Conservation (phyloP, 2,797 vertebrate species). For the Dipus sagitta region DNA sequence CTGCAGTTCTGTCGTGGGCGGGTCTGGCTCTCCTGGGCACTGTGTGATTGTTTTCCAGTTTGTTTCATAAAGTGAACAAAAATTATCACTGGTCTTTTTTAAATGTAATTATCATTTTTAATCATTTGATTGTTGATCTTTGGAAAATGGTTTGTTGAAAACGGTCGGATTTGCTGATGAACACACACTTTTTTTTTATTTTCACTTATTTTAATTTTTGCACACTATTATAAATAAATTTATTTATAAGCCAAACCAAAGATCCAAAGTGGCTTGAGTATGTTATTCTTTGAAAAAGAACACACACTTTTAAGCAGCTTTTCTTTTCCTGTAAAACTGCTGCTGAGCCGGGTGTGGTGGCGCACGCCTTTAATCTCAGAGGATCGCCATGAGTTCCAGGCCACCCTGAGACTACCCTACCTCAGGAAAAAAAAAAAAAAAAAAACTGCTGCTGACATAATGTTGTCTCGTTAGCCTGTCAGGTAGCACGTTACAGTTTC, state of each 20-base stretch:
- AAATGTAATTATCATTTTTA: slow-evolving; percentile 11
- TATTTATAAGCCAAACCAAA: background rate
- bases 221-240: background rate
- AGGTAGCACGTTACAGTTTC: background rate
- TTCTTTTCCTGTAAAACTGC: slow-evolving; percentile 16
- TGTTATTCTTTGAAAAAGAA: background rate
- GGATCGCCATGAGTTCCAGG: too few relatives aligned
- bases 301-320: background rate
- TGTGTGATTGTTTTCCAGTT: background rate
- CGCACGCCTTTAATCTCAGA: too few relatives aligned
- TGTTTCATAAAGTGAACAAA: slow-evolving; percentile 53
- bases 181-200: slow-evolving; percentile 16
- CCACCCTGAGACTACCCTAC: too few relatives aligned
- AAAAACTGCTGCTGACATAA: background rate
- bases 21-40: background rate
- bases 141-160: slow-evolving; percentile 18
- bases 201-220: background rate
- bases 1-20: background rate
- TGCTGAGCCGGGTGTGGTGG: background rate
- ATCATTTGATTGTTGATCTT: slow-evolving; percentile 33
- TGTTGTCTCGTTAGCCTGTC: background rate
- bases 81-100: background rate
- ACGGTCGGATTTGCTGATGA: background rate
- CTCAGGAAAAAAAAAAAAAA: too few relatives aligned
- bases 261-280: too few relatives aligned